A percentile compares a stretch with the other conserved stretches of the same genome.
Evolutionary conservation across 1,140 invertebrate genomes (phyloP).

Genomic region (Battus philenor): DNA sequence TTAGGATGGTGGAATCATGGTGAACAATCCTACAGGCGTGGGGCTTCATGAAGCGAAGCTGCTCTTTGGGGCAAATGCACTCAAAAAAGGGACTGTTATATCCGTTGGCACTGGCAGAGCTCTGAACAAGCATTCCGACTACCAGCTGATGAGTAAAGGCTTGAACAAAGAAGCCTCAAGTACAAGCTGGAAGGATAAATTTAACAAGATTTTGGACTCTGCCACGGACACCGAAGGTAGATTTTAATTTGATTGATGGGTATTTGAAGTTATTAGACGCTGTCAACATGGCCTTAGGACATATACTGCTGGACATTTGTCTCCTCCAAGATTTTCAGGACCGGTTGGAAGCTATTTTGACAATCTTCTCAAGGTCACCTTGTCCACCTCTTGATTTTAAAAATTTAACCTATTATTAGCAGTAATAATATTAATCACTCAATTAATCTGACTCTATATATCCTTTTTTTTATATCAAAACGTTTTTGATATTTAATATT

Average conservation of each 20-base stretch:
- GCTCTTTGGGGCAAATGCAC: slow-evolving; percentile 86
- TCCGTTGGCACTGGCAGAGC: slow-evolving; percentile 91
- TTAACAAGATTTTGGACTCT: slow-evolving; percentile 90
- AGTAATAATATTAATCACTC: too few relatives aligned
- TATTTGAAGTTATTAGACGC: too few relatives aligned
- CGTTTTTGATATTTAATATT: too few relatives aligned
- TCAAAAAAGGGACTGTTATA: slow-evolving; percentile 87
- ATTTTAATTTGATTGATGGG: slow-evolving; percentile 16
- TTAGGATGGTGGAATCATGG: slow-evolving; percentile 89
- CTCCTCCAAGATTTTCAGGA: too few relatives aligned
- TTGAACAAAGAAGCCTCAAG: slow-evolving; percentile 47
- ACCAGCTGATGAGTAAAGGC: slow-evolving; percentile 49
- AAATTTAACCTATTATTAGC: too few relatives aligned
- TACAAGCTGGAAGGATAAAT: slow-evolving; percentile 87
- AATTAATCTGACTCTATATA: too few relatives aligned
- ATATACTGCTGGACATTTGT: too few relatives aligned
- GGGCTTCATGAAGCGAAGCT: slow-evolving; percentile 92
- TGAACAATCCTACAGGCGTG: slow-evolving; percentile 94
- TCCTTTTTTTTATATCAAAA: too few relatives aligned
- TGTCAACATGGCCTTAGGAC: too few relatives aligned
- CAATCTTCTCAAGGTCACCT: too few relatives aligned
- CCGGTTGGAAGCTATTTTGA: too few relatives aligned
- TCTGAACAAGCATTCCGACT: slow-evolving; percentile 52
- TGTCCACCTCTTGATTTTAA: too few relatives aligned
- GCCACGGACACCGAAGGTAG: slow-evolving; percentile 82